phyloP scores from a whole-genome alignment of 2,113 vertebrate species.

The Dascyllus trimaculatus region DNA sequence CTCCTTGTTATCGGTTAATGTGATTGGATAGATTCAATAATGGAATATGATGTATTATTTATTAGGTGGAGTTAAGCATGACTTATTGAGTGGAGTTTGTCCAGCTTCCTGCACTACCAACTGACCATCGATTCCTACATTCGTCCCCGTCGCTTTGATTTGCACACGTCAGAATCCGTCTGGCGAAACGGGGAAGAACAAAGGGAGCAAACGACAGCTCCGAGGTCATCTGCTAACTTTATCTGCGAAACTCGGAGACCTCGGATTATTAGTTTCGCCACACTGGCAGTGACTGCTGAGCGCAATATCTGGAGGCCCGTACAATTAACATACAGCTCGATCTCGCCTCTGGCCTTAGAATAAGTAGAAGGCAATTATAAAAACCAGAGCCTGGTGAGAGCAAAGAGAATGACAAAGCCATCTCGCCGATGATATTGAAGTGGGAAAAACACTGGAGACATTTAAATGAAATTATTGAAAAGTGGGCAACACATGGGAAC shows the following conservation, averaged over 20 bases:
- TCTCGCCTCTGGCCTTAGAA: conserved; percentile 64
- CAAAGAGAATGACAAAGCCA: conserved; percentile 52
- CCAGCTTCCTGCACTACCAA: conserved; percentile 6
- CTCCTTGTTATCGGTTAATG: conserved; percentile 70
- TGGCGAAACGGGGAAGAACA: background rate
- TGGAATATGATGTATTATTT: conserved; percentile 75
- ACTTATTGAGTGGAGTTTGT: conserved; percentile 61
- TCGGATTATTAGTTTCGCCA: conserved; percentile 57
- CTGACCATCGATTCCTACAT: conserved; percentile 17
- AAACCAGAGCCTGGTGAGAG: conserved; percentile 45
- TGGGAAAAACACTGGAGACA: conserved; percentile 51
- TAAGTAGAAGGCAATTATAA: conserved; percentile 75
- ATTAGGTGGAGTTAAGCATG: conserved; percentile 57
- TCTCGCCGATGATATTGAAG: conserved; percentile 54
- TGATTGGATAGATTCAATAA: conserved; percentile 76
- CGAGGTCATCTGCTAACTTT: conserved; percentile 36
- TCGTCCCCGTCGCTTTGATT: background rate
- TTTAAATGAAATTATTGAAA: conserved; percentile 61
- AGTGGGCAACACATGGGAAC: conserved; percentile 41
- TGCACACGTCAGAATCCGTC: background rate
- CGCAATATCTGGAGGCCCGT: conserved; percentile 51
- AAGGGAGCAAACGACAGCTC: conserved; percentile 22
- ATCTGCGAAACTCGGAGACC: conserved; percentile 29
- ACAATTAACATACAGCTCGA: conserved; percentile 67
- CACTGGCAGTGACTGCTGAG: conserved; percentile 47